A percentile compares a stretch with the other conserved stretches of the same genome.
These are phyloP conservation scores for Cryptotermes secundus DNA, from an alignment of 1,140 invertebrate genomes.

Conservation along the genomic window DNA sequence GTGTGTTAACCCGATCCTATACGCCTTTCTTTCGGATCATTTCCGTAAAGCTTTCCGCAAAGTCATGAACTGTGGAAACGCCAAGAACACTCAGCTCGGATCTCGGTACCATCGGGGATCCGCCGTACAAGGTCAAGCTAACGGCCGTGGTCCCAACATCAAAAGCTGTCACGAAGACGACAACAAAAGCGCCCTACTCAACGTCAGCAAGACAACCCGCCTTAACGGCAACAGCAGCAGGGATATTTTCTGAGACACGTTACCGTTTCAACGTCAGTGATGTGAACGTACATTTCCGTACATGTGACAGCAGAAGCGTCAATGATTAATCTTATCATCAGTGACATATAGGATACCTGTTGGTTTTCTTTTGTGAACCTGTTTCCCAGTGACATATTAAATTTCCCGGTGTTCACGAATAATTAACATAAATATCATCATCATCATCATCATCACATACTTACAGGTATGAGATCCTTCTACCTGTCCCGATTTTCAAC, in stretches of 20 bases:
- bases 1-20: slow-evolving; percentile 94
- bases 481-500: too few species aligned
- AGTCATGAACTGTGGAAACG: slow-evolving; percentile 55
- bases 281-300: not conserved
- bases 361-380: not conserved
- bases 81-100: slow-evolving; percentile 42
- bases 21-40: slow-evolving; percentile 86
- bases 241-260: slow-evolving; percentile 30
- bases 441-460: too few species aligned
- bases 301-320: not conserved
- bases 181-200: slow-evolving; percentile 3
- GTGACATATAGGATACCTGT: not conserved
- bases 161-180: not conserved
- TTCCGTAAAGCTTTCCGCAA: slow-evolving; percentile 82
- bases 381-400: too few species aligned
- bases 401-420: not conserved
- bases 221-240: slow-evolving; percentile 31
- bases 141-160: slow-evolving; percentile 18
- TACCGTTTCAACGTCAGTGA: not conserved
- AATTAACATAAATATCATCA: not conserved
- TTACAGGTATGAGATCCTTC: too few species aligned
- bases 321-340: not conserved
- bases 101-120: slow-evolving; percentile 32
- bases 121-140: slow-evolving; percentile 4
- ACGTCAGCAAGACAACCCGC: slow-evolving; percentile 31